A percentile compares a stretch with the other conserved stretches of the same genome.
phyloP scores from a whole-genome alignment of 2,113 vertebrate species.

The Halichoerus grypus region DNA sequence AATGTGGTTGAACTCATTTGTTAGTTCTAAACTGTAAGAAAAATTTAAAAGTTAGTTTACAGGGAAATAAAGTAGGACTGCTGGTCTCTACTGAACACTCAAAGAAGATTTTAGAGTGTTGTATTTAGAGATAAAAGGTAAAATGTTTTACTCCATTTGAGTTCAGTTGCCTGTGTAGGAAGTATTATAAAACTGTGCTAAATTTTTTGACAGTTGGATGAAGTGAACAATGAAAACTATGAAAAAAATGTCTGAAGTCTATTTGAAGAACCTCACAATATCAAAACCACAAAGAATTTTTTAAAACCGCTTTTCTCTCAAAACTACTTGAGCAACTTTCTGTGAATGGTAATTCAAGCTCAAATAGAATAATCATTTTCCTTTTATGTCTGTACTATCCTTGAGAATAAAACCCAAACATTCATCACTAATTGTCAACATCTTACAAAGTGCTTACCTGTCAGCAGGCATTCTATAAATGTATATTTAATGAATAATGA shows the following conservation, averaged over 20 bases:
- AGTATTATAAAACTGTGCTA: neutral
- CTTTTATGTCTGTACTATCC: neutral
- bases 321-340: neutral
- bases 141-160: neutral
- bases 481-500: conserved; percentile 64
- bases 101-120: conserved; percentile 33
- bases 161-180: neutral
- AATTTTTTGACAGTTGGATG: conserved; percentile 30
- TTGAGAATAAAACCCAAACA: conserved; percentile 49
- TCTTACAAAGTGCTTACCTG: conserved; percentile 28
- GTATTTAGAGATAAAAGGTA: neutral
- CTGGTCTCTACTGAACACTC: neutral
- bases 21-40: neutral
- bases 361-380: conserved; percentile 30
- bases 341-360: neutral
- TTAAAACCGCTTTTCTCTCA: neutral
- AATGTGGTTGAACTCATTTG: neutral
- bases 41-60: neutral
- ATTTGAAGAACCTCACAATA: neutral
- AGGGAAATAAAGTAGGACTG: neutral
- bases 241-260: neutral
- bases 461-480: conserved; percentile 59
- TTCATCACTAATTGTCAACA: conserved; percentile 58
- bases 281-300: conserved; percentile 6
- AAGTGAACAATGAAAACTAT: conserved; percentile 46